These are phyloP conservation scores for Aphidius gifuensis DNA, from an alignment of 1,140 invertebrate genomes.

Conservation along the genomic window DNA sequence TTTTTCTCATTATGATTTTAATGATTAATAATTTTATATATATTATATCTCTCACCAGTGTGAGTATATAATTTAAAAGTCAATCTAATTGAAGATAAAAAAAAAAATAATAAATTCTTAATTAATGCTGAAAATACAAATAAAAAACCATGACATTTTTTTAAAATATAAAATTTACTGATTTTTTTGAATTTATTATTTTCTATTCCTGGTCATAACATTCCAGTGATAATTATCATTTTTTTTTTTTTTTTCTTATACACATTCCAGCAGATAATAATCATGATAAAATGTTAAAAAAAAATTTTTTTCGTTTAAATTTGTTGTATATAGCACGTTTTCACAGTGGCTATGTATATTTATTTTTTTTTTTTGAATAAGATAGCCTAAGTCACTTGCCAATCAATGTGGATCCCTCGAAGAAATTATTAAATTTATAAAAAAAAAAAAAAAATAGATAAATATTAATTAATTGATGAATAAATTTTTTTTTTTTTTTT, in stretches of 20 bases:
- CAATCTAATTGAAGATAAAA: no score
- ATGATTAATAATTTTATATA: no score
- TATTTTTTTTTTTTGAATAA: slow-evolving; percentile 27
- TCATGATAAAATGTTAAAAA: neutral
- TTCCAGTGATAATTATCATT: neutral
- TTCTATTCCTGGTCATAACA: slow-evolving; percentile 2
- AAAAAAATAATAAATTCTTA: no score
- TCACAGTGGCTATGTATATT: slow-evolving; percentile 15
- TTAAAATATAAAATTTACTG: no score
- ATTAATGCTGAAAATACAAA: no score
- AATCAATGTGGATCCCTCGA: slow-evolving; percentile 20
- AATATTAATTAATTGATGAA: neutral
- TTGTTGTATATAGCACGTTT: slow-evolving; percentile 19
- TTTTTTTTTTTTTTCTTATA: slow-evolving; percentile 5
- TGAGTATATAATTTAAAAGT: no score
- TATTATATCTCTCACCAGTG: no score
- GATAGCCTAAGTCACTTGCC: slow-evolving; percentile 28
- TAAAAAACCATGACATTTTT: no score
- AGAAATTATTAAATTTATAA: slow-evolving; percentile 14
- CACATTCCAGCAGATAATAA: slow-evolving; percentile 10
- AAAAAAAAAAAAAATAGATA: slow-evolving; percentile 3
- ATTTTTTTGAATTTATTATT: no score
- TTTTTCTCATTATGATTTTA: no score
- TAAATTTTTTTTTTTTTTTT: neutral
- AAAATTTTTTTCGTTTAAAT: no score